Evolutionary conservation across 2,888 invertebrate species (phyloP).

Genomic region (Protodeltote pygarga): DNA sequence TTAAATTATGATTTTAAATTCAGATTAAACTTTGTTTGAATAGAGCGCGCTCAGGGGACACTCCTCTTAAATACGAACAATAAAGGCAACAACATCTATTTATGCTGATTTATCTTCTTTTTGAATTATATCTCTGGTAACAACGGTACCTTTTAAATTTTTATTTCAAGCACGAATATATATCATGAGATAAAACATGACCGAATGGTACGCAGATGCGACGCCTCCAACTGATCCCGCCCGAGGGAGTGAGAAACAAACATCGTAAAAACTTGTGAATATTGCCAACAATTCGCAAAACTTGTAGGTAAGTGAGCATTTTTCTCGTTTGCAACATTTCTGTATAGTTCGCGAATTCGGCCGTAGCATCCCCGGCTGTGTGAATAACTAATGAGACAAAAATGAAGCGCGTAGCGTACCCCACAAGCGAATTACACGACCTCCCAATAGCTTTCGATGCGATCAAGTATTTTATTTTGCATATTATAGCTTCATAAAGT

Average conservation of each 20-base stretch:
- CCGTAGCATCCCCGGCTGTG: conserved; percentile 39
- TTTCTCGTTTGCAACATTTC: conserved; percentile 62
- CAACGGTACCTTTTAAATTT: conserved; percentile 44
- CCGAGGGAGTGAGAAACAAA: conserved; percentile 66
- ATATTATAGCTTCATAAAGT: conserved; percentile 62
- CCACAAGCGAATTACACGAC: conserved; percentile 50
- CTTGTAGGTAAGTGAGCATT: conserved; percentile 68
- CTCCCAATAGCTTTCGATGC: conserved; percentile 51
- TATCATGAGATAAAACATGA: conserved; percentile 66
- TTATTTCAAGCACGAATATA: conserved; percentile 54
- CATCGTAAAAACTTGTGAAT: conserved; percentile 76
- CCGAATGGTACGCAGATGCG: conserved; percentile 74
- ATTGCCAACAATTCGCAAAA: conserved; percentile 71
- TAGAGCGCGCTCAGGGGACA: no score
- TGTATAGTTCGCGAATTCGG: conserved; percentile 53
- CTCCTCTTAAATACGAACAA: no score
- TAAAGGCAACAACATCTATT: conserved; percentile 36
- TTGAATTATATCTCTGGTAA: conserved; percentile 43
- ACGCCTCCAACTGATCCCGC: conserved; percentile 69
- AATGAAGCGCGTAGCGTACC: conserved; percentile 58
- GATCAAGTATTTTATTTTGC: conserved; percentile 66
- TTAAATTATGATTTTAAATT: no score
- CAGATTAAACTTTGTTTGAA: no score
- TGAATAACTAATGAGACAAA: conserved; percentile 65
- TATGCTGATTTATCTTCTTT: conserved; percentile 36